phyloP scores from a whole-genome alignment of 2,888 invertebrate genomes.

The Lapara coniferarum region DNA sequence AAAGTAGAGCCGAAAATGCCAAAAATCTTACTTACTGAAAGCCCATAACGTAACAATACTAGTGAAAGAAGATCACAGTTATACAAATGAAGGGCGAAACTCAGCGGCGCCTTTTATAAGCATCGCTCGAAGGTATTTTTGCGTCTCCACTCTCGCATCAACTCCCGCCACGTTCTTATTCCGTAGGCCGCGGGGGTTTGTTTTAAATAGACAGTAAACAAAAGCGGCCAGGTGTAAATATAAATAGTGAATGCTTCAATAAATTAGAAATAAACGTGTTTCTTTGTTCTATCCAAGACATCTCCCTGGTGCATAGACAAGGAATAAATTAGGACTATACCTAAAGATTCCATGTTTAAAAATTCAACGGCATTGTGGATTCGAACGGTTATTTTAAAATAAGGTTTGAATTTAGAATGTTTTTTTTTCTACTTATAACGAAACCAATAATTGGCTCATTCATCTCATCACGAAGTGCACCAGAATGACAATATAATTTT shows the following conservation, averaged over 20 bases:
- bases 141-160: constrained; percentile 31
- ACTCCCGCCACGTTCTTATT: constrained; percentile 53
- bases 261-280: background rate
- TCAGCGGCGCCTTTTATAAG: constrained; percentile 42
- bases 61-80: constrained; percentile 17
- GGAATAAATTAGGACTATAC: no score
- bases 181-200: constrained; percentile 37
- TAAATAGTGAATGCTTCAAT: constrained; percentile 5
- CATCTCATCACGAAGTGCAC: background rate
- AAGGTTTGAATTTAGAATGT: no score
- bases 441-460: background rate
- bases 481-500: constrained; percentile 11
- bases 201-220: constrained; percentile 28
- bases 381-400: no score
- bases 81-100: constrained; percentile 30
- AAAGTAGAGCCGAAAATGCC: background rate
- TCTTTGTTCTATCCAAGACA: no score
- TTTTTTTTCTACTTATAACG: background rate
- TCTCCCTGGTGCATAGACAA: no score
- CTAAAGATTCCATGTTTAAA: no score
- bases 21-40: constrained; percentile 1
- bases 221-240: constrained; percentile 12
- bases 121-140: constrained; percentile 43
- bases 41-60: constrained; percentile 1
- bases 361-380: no score